Base-by-base conservation (phyloP, 2,888 invertebrate genomes). In the Agrochola macilenta region DNA sequence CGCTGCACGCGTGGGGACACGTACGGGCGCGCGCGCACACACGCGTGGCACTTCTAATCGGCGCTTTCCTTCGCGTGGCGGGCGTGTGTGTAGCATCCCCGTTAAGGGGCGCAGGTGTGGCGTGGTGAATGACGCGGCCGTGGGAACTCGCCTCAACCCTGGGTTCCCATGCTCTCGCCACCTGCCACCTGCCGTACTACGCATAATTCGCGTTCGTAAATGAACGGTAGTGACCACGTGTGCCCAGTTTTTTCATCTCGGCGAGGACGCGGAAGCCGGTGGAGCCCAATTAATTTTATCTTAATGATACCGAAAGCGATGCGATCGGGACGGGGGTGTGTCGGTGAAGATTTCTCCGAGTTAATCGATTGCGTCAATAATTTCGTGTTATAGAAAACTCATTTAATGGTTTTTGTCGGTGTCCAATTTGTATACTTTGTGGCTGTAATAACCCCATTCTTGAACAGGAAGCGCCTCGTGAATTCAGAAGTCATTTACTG, bases 201-300 rank as follows among this genome's bases (percentile, higher is more conserved):
- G 96, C 96, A 96, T 96, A 96, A 96, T 96, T 96, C 96, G 96
- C 96, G 94, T 94, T 94, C 95, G 96, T 96, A 96, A 96, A 95
- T 95, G 96, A 96, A 96, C 96, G 96, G 96, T 96, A 96, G 96
- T 96, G 96, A 95, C 96, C 96, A 96, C 96, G 96, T 96, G 96
- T 95, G 93, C 91, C 90, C 91, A 90, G 91, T 94, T 94, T 95
- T 95, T 95, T 95, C 82, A 89, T 93, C 92, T 92, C 91, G 72
- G 84, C 90, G 89, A 89, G 89, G 92, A 95, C 94, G 95, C 96
- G 96, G 96, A 96, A 96, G 95, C 95, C 94, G 94, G 94, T 93
- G 94, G 93, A 89, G 87, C 79, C 92, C 94, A 94, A 95, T 95
- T 95, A 95, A 95, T 94, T 95, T 94, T 94, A 93, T 94, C 95